Conservation (phyloP, 2,888 invertebrate genomes). For the Synanthedon tipuliformis region DNA sequence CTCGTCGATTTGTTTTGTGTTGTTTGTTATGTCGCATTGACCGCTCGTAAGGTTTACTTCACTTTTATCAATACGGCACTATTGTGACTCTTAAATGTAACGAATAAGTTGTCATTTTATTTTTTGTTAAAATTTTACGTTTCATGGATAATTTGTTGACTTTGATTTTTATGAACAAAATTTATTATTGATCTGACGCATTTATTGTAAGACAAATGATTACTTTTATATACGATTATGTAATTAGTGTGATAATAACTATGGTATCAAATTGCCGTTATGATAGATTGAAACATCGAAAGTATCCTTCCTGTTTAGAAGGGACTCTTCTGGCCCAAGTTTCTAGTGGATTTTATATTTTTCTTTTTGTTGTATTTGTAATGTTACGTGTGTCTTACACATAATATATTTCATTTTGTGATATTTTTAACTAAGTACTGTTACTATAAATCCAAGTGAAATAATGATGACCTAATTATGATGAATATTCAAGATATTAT, state of each 20-base stretch:
- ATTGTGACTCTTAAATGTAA: slow-evolving; percentile 46
- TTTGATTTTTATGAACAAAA: slow-evolving; percentile 66
- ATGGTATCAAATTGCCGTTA: slow-evolving; percentile 69
- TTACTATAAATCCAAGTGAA: slow-evolving; percentile 69
- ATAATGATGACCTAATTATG: slow-evolving; percentile 68
- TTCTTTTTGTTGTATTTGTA: slow-evolving; percentile 70
- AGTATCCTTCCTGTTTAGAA: slow-evolving; percentile 71
- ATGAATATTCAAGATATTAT: slow-evolving; percentile 68
- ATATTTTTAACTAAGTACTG: slow-evolving; percentile 72
- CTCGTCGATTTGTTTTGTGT: slow-evolving; percentile 59
- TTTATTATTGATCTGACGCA: slow-evolving; percentile 71
- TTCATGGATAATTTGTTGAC: slow-evolving; percentile 65
- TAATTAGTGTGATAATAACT: slow-evolving; percentile 70
- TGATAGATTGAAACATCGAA: slow-evolving; percentile 68
- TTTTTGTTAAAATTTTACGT: slow-evolving; percentile 68
- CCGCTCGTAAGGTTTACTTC: slow-evolving; percentile 43
- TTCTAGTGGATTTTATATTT: slow-evolving; percentile 70
- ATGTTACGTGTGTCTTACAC: slow-evolving; percentile 72
- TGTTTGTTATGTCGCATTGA: slow-evolving; percentile 43
- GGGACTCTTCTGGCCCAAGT: slow-evolving; percentile 69
- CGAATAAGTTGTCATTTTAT: slow-evolving; percentile 58
- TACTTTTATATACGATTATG: slow-evolving; percentile 70
- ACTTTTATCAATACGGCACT: slow-evolving; percentile 70
- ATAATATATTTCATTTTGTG: slow-evolving; percentile 73
- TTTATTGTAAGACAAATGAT: slow-evolving; percentile 71